phyloP scores from a whole-genome alignment of 2,888 invertebrate genomes.

The Nebria salina region DNA sequence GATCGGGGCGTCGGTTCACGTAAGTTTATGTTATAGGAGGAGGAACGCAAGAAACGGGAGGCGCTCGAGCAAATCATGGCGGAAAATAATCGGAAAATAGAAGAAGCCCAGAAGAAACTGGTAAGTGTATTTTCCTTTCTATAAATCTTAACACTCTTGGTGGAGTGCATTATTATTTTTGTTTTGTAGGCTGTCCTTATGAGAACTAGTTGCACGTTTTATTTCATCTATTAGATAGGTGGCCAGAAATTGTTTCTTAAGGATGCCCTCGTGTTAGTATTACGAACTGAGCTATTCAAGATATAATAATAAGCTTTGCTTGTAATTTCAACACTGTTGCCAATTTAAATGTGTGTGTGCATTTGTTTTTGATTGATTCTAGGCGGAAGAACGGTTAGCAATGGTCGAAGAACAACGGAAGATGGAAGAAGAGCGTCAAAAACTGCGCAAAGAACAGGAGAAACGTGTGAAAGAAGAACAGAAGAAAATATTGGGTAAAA shows the following conservation, averaged over 20 bases:
- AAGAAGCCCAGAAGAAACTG: conserved; percentile 96
- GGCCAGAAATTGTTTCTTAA: too few relatives aligned
- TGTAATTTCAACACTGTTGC: neutral
- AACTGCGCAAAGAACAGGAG: conserved; percentile 92
- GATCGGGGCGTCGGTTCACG: conserved; percentile 60
- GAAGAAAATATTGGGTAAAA: conserved; percentile 96
- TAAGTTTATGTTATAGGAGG: conserved; percentile 86
- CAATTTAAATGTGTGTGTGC: conserved; percentile 42
- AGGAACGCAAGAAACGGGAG: conserved; percentile 94
- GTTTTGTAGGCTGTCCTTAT: too few relatives aligned
- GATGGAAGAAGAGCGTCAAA: conserved; percentile 95
- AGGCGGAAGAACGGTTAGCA: conserved; percentile 96
- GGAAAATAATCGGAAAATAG: conserved; percentile 97
- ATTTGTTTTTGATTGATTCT: conserved; percentile 52
- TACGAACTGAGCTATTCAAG: too few relatives aligned
- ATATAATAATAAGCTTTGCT: too few relatives aligned
- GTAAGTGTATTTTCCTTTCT: conserved; percentile 66
- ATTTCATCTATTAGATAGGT: too few relatives aligned
- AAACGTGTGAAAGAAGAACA: conserved; percentile 93
- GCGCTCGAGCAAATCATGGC: conserved; percentile 96
- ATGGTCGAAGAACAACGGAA: conserved; percentile 97
- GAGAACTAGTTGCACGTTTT: too few relatives aligned
- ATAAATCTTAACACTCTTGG: neutral
- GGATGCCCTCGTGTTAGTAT: too few relatives aligned
- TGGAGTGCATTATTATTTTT: too few relatives aligned